Base-by-base conservation (phyloP, 1,140 invertebrate genomes). In the Drosophila varians region DNA sequence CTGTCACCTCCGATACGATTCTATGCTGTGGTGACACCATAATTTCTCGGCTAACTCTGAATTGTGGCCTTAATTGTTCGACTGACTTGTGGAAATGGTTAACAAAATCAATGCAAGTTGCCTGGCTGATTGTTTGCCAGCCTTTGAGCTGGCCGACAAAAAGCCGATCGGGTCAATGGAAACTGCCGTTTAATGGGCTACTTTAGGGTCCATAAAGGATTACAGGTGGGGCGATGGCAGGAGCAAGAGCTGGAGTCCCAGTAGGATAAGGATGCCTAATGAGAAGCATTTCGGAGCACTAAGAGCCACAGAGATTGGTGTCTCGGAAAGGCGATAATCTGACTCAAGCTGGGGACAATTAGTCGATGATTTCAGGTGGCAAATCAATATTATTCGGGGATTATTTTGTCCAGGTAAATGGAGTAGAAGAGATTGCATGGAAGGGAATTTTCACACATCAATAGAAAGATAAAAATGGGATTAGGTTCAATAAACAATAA, bases 21-120 rank as follows among this genome's bases (percentile, higher is more conserved):
- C 43, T 18, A n/a, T n/a, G 51, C 66, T 75, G 62, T 76, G 82
- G 77, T 86, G 82, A 87, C 82, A 86, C 82, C 77, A 87, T 66
- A 86, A 82, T 86, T 82, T 87, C 74, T 77, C 62, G 82, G 80
- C 77, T 64, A 82, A 62, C 80, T 66, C 76, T 58, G 80, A 77
- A 87, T 74, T 82, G 82, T 74, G 72, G 82, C 68, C 77, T 87
- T 86, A 86, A 86, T 86, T 86, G 80, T 86, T 77, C 61, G 71
- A 38, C 54, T 75, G 61, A 75, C 64, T 56, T 47, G 64, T 47
- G 62, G 61, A 56, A 66, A 57, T 31, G 38, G 48, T 23, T 36
- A 55, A 56, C 31, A 31, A 60, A 86, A 86, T 86, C 80, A 86
- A 87, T 86, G 80, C 80, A 77, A 80, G 68, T 80, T 70, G 58